Evolutionary conservation across 2,888 invertebrate species (phyloP), one percentile per base, ranked within the genome.

Genomic region (Spicauda simplicius): DNA sequence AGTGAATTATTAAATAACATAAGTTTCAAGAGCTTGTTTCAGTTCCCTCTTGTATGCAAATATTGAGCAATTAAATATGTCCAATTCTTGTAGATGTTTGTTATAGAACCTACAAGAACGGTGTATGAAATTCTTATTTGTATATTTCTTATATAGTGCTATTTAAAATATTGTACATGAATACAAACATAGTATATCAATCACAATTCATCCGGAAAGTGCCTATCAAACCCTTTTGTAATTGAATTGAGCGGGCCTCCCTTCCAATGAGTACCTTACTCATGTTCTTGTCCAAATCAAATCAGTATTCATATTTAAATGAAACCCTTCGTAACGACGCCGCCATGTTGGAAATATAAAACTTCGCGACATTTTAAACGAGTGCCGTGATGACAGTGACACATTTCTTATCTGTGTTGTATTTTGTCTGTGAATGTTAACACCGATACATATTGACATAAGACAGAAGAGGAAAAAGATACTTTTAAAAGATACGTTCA

Each of bases 171-270:
- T n/a, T n/a, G n/a, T n/a, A 25, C 25, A 25, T 25, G 5, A 25
- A 25, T 25, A 25, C 25, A 25, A 25, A 25, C 25, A 25, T 25
- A 4, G 25, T 25, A 25, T 25, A 25, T 4, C 25, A 57, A 52
- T 20, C 52, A 37, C 64, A 5, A 52, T 52, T 57, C 56, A 64
- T 57, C 64, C 52, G 52, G n/a, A 30, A 41, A 53, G 37, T 25
- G 53, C 53, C 55, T 55, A 30, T 63, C 64, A 58, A 16, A 16
- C 64, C 64, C 64, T 58, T 64, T 58, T 48, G 41, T 25, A 25
- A 58, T 64, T 64, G 37, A 53, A 64, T 64, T 52, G 58, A 57
- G 20, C 2, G 20, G 48, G 16, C 37, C 57, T 19, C 20, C 18
- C 50, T 33, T 5, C 14, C 58, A 52, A 25, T 11, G 52, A 16